These are phyloP conservation scores for Megastigmus dorsalis DNA, from an alignment of 2,888 invertebrate species.

Conservation along the genomic window DNA sequence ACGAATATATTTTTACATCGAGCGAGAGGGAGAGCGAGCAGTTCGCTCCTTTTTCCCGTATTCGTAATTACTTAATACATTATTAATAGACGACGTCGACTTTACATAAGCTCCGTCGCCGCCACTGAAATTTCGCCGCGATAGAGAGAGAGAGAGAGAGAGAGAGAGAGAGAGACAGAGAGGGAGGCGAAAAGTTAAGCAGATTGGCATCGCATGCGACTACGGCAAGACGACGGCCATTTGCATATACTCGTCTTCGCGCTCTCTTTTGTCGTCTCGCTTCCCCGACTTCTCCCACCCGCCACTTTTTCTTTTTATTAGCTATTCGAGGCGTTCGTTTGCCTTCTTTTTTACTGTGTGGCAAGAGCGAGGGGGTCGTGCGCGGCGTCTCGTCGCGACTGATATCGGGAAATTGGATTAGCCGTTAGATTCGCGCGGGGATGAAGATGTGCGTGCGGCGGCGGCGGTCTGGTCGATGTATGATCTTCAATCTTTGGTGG, in stretches of 20 bases:
- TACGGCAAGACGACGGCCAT: slow-evolving; percentile 60
- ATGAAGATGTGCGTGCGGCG: not conserved
- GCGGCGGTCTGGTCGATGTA: too few species aligned
- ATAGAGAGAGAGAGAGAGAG: too few species aligned
- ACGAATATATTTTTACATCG: slow-evolving; percentile 32
- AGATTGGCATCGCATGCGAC: slow-evolving; percentile 63
- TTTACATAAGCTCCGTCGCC: slow-evolving; percentile 68
- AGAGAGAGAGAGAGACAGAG: too few species aligned
- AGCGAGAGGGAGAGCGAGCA: slow-evolving; percentile 3
- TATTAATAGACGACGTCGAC: slow-evolving; percentile 70
- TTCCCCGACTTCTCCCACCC: slow-evolving; percentile 48
- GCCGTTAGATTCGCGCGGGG: not conserved
- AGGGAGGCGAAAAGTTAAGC: slow-evolving; percentile 67
- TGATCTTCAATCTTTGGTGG: too few species aligned
- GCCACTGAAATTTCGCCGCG: slow-evolving; percentile 64
- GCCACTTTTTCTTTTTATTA: slow-evolving; percentile 15
- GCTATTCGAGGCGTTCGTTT: not conserved
- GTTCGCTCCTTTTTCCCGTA: slow-evolving; percentile 55
- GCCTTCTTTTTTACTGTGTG: slow-evolving; percentile 25
- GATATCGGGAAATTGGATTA: slow-evolving; percentile 40
- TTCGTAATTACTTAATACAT: slow-evolving; percentile 72
- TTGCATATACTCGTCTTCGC: slow-evolving; percentile 63
- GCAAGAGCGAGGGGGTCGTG: too few species aligned
- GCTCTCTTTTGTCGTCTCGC: slow-evolving; percentile 35
- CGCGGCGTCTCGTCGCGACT: too few species aligned